Conservation (phyloP, 2,113 vertebrate genomes). For the Poecilia latipinna region DNA sequence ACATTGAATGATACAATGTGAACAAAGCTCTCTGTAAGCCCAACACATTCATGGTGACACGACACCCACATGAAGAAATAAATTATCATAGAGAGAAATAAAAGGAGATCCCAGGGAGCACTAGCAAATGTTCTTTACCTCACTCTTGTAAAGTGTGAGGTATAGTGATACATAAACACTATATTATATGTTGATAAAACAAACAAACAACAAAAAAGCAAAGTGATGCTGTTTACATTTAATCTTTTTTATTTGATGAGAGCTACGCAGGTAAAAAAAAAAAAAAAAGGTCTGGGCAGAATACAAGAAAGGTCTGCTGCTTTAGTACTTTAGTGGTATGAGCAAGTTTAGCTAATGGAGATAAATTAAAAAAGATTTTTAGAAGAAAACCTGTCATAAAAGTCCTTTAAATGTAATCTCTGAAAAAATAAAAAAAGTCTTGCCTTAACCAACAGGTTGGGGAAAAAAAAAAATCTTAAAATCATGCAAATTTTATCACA, state of each 20-base stretch:
- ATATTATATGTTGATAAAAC: conserved; percentile 18
- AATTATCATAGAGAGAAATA: conserved; percentile 17
- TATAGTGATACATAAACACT: conserved; percentile 48
- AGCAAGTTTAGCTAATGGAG: neutral
- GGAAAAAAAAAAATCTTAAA: too few relatives aligned
- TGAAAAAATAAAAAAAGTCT: too few relatives aligned
- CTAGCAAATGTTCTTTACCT: conserved; percentile 54
- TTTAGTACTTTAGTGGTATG: neutral
- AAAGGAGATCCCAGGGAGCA: conserved; percentile 49
- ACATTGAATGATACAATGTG: conserved; percentile 24
- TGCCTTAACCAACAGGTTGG: too few relatives aligned
- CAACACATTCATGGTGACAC: conserved; percentile 13
- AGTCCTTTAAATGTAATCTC: too few relatives aligned
- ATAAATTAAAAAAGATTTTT: too few relatives aligned
- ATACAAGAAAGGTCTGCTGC: conserved; percentile 42
- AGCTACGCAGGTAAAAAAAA: conserved; percentile 33
- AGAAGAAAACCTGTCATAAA: neutral
- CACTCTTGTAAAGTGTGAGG: conserved; percentile 53
- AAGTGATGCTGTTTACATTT: conserved; percentile 66
- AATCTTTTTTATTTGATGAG: conserved; percentile 76
- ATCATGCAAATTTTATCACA: too few relatives aligned
- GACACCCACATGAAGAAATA: neutral
- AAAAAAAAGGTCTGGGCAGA: conserved; percentile 46
- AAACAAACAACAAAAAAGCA: too few relatives aligned
- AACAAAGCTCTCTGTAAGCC: conserved; percentile 24